Percentiles rank a stretch among this genome's conserved stretches.
These are phyloP conservation scores for Bolinopsis microptera DNA, from an alignment of 37 sponge, comb jelly and placozoan species.

Conservation along the genomic window DNA sequence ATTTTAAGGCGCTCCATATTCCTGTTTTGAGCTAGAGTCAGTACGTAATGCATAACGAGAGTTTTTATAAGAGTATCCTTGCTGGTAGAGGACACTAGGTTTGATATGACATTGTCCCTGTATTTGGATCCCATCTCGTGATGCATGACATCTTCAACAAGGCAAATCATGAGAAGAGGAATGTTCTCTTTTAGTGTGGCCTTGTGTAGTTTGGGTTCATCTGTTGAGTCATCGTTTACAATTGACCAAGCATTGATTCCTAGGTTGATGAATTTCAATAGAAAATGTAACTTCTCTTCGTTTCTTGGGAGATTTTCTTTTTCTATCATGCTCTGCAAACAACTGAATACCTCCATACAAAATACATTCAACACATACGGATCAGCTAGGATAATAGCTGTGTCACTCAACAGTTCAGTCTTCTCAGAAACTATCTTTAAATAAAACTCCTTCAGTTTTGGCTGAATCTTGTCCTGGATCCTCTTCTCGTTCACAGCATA, in stretches of 20 bases:
- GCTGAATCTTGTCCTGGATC: slow-evolving; percentile 28
- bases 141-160: slow-evolving; percentile 42
- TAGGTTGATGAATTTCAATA: not conserved
- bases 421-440: not conserved
- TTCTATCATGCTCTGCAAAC: slow-evolving; percentile 67
- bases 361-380: slow-evolving; percentile 84
- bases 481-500: slow-evolving; percentile 30
- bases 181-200: slow-evolving; percentile 5
- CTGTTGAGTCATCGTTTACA: slow-evolving; percentile 1
- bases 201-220: slow-evolving; percentile 36
- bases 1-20: not conserved
- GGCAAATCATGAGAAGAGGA: slow-evolving; percentile 12
- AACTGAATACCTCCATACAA: slow-evolving; percentile 71
- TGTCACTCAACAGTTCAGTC: slow-evolving; percentile 74
- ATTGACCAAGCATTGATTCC: slow-evolving; percentile 38
- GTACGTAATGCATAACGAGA: not conserved
- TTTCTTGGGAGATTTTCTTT: slow-evolving; percentile 80
- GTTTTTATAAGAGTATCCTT: not conserved
- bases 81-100: slow-evolving; percentile 7
- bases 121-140: slow-evolving; percentile 4
- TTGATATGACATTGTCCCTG: not conserved
- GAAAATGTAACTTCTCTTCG: slow-evolving; percentile 61
- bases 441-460: slow-evolving; percentile 23
- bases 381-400: slow-evolving; percentile 87
- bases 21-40: not conserved